Conservation (phyloP, 2,113 vertebrate species). For the Dendropsophus ebraccatus region DNA sequence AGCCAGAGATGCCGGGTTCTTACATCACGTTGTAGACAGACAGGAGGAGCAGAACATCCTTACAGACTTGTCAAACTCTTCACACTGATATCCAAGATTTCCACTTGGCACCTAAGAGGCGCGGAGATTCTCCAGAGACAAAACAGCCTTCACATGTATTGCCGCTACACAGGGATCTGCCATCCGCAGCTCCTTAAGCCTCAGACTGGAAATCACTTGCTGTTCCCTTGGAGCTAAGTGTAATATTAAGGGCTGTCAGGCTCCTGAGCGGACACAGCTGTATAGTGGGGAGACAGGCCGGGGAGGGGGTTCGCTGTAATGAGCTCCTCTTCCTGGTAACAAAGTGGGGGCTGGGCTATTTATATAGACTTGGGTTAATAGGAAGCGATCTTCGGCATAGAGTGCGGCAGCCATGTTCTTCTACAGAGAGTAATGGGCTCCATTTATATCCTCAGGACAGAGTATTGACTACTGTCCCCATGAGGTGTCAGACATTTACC, state of each 20-base stretch:
- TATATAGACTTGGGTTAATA: background rate
- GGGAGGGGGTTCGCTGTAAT: background rate
- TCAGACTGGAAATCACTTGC: conserved; percentile 7
- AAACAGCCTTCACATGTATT: background rate
- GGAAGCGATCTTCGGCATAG: background rate
- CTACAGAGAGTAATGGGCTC: background rate
- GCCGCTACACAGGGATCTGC: conserved; percentile 8
- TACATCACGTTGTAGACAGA: background rate
- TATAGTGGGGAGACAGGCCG: background rate
- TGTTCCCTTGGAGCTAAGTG: conserved; percentile 3
- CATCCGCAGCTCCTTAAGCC: conserved; percentile 6
- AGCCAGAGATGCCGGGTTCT: background rate
- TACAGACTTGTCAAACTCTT: conserved; percentile 31
- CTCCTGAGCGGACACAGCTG: conserved; percentile 5
- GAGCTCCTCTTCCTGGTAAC: background rate
- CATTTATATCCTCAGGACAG: too few relatives aligned
- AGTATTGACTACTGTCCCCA: background rate
- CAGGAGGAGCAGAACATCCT: background rate
- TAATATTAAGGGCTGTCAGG: conserved; percentile 16
- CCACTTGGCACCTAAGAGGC: background rate
- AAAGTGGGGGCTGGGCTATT: background rate
- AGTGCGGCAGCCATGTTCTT: background rate
- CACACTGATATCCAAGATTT: background rate
- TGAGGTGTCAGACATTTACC: too few relatives aligned
- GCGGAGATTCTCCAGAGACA: conserved; percentile 24